Evolutionary conservation across 2,113 vertebrate species (phyloP), one percentile per base, ranked within the genome.

Genomic region (Percopsis transmontana): DNA sequence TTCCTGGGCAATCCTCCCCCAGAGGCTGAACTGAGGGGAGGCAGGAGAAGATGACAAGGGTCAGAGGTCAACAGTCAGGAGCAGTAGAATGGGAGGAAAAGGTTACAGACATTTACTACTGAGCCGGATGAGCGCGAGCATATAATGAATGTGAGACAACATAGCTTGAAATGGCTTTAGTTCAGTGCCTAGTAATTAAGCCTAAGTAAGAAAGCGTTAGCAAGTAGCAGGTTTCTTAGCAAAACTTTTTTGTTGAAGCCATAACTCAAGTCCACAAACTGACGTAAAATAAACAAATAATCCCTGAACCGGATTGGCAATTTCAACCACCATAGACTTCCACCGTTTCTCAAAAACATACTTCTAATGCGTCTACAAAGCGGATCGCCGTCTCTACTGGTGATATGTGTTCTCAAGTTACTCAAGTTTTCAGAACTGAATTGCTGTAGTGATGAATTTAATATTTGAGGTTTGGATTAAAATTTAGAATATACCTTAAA

Each of bases 1-100:
- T 96, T 94, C 95, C 96, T 91, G 94, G 94, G 93, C 89, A 97
- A 95, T 95, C 94, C 94, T 98, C 96, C 72, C 94, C 95, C 93
- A 97, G 90, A 88, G 96, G 93, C 88, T 97, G 94, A 86, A 98
- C 96, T 99, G 92, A 82, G 93, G 91, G 91, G 90, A 93, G 91
- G 94, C 91, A 93, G 93, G 92, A 95, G 91, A 93, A 97, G 84
- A 97, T 87, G 91, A 95, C 84, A 95, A 92, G 93, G 94, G 88
- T 94, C 90, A 95, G 89, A 85, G 63, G 51, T 53, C 51, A 53
- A 33, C 5, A 7, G 80, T 88, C 72, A 89, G 63, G 64, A 70
- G 58, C 62, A 85, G 66, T 76, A 76, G 63, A 80, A 72, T 75
- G 69, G 54, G 41, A 82, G 73, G 65, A 77, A 77, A 84, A 63